These are phyloP conservation scores for Carlito syrichta DNA, from an alignment of 2,113 vertebrate species.

Conservation along the genomic window DNA sequence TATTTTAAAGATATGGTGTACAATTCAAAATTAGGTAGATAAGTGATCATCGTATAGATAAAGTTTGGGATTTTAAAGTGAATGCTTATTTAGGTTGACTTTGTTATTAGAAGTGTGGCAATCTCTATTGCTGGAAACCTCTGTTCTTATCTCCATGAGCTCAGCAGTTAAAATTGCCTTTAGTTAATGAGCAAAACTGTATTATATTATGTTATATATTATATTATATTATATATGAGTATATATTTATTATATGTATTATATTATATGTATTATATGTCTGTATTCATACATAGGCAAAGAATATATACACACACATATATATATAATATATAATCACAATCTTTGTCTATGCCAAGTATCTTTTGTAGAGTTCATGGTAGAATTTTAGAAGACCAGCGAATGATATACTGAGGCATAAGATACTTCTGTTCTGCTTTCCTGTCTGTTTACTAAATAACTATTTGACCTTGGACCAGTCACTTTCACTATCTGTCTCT, in stretches of 20 bases:
- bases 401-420: not conserved
- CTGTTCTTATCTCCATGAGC: not conserved
- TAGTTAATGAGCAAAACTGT: not conserved
- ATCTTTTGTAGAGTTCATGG: not conserved
- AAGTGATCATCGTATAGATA: too few relatives aligned
- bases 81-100: not conserved
- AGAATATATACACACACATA: accelerated
- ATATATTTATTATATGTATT: not conserved
- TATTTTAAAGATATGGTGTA: too few relatives aligned
- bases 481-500: not conserved
- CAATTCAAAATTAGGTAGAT: too few relatives aligned
- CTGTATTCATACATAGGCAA: not conserved
- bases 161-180: not conserved
- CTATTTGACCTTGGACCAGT: not conserved
- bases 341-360: not conserved
- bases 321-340: not conserved
- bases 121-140: not conserved
- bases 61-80: not conserved
- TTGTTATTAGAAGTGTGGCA: slow-evolving; percentile 1
- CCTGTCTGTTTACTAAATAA: not conserved
- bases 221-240: not conserved
- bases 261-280: not conserved
- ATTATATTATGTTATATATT: not conserved
- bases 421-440: not conserved
- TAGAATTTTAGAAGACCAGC: not conserved